Conservation (phyloP, 1,140 invertebrate species). For the Ceratina japonica region DNA sequence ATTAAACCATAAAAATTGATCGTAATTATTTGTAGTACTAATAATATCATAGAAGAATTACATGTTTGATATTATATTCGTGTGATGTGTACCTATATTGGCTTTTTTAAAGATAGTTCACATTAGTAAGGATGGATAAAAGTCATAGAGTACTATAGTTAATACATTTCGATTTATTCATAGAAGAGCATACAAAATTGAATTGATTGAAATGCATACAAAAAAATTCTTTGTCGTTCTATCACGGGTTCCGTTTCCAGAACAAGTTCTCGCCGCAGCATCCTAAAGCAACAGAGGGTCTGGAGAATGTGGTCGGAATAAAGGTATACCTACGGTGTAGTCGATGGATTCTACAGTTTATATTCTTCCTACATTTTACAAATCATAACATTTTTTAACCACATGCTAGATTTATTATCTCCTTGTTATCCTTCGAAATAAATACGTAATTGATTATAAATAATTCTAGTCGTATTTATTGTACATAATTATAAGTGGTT, state of each 20-base stretch:
- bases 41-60: not conserved
- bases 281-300: conserved; percentile 49
- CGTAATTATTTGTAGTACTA: not conserved
- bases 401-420: conserved; percentile 22
- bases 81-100: not conserved
- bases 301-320: conserved; percentile 33
- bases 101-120: not conserved
- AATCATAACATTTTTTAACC: conserved; percentile 37
- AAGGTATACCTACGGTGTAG: conserved; percentile 14
- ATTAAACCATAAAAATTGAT: not conserved
- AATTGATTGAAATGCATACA: not conserved
- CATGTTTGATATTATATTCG: no score
- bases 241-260: conserved; percentile 52
- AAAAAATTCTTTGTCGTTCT: conserved; percentile 19
- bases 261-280: conserved; percentile 47
- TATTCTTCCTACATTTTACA: conserved; percentile 50
- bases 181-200: no score
- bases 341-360: conserved; percentile 36
- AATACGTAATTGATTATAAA: not conserved
- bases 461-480: no score
- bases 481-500: no score
- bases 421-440: not conserved
- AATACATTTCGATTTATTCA: not conserved
- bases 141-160: no score
- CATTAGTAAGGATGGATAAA: no score